Conservation (phyloP, 2,113 vertebrate genomes). For the Cyprinus carpio region DNA sequence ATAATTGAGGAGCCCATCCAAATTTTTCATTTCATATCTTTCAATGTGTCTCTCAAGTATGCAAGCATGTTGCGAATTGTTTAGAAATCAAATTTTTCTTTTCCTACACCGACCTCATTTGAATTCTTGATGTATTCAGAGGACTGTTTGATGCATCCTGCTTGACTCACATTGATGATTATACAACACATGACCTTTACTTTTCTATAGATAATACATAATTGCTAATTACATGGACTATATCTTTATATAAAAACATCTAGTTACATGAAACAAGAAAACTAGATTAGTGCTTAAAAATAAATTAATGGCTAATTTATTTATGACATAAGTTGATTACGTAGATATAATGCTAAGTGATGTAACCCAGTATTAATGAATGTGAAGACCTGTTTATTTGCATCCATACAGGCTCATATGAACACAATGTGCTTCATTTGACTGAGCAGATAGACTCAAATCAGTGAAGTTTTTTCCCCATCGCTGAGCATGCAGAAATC, state of each 20-base stretch:
- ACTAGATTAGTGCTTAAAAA: not conserved
- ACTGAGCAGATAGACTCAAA: not conserved
- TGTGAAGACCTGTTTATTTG: not conserved
- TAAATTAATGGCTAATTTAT: not conserved
- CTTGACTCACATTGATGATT: not conserved
- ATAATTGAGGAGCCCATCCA: constrained; percentile 22
- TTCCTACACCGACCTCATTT: not conserved
- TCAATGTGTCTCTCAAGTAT: not conserved
- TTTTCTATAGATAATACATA: not conserved
- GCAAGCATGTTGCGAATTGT: too few relatives aligned
- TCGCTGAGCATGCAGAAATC: not conserved
- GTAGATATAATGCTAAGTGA: not conserved
- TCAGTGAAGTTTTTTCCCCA: not conserved
- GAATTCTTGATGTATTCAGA: not conserved
- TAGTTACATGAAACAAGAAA: not conserved
- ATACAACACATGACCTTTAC: not conserved
- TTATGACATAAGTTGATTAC: not conserved
- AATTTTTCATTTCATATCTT: not conserved
- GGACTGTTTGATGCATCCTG: not conserved
- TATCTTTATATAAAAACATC: not conserved
- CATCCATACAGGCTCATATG: not conserved
- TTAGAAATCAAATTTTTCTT: not conserved
- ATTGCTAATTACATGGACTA: not conserved
- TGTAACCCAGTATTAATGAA: not conserved
- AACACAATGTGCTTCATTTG: not conserved